Percentiles rank a stretch among this genome's conserved stretches.
Conservation (phyloP, 2,113 vertebrate species). For the Brachypteracias leptosomus region DNA sequence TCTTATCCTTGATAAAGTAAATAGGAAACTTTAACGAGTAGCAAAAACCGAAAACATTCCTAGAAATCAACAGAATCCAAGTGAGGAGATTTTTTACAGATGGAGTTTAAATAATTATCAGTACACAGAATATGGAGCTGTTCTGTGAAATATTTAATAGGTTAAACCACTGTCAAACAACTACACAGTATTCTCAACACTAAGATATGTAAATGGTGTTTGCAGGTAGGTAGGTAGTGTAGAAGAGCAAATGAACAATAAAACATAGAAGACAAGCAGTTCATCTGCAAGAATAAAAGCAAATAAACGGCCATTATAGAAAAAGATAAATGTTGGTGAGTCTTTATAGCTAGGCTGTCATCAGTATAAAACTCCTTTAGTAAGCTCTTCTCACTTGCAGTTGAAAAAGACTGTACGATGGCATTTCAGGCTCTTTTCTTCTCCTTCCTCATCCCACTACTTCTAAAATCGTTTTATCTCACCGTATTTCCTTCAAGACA, state of each 20-base stretch:
- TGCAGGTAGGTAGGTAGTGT: not conserved
- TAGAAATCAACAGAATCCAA: not conserved
- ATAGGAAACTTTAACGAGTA: not conserved
- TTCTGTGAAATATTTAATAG: not conserved
- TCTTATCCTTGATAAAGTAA: not conserved
- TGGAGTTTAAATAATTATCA: not conserved
- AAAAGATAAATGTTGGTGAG: not conserved
- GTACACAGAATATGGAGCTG: not conserved
- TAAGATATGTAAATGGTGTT: not conserved
- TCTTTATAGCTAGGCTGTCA: not conserved
- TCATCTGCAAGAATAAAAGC: not conserved
- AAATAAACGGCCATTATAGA: not conserved
- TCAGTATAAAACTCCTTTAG: not conserved
- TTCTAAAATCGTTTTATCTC: not conserved
- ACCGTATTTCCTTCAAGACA: not conserved
- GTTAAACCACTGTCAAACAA: not conserved
- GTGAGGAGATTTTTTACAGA: not conserved
- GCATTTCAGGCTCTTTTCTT: not conserved
- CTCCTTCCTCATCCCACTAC: not conserved
- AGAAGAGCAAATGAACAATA: not conserved
- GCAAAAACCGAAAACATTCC: not conserved
- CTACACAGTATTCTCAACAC: not conserved
- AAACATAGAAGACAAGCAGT: not conserved
- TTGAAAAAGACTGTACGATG: not conserved
- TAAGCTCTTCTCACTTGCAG: not conserved